These are phyloP conservation scores for Camponotus fellah DNA, from an alignment of 2,888 invertebrate genomes.

Conservation along the genomic window DNA sequence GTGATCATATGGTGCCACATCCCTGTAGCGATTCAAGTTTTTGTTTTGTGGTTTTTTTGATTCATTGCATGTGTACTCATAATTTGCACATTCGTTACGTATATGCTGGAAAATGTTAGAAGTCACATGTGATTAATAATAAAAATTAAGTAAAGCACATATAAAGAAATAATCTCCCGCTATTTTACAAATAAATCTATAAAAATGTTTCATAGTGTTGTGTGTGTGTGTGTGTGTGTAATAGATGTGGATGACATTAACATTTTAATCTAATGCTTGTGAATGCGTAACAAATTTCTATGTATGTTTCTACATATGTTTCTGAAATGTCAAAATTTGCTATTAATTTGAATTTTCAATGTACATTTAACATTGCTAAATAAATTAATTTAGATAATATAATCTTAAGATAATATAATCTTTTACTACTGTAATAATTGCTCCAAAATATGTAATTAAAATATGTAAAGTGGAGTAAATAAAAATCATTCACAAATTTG, in stretches of 20 bases:
- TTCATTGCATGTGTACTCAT: constrained; percentile 89
- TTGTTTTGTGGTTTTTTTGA: constrained; percentile 93
- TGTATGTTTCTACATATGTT: neutral
- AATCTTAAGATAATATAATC: neutral
- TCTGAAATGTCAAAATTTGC: neutral
- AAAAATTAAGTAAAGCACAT: neutral
- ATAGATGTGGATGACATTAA: too few species aligned
- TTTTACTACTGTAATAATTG: neutral
- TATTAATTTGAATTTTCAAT: neutral
- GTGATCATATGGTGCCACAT: constrained; percentile 98
- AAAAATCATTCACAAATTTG: neutral
- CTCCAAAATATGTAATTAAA: neutral
- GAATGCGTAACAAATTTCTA: neutral
- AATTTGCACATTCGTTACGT: constrained; percentile 90
- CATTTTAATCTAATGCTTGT: too few species aligned
- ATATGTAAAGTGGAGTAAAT: neutral
- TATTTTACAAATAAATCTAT: constrained; percentile 9
- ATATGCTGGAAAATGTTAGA: constrained; percentile 89
- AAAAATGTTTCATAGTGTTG: neutral
- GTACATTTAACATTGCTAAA: neutral
- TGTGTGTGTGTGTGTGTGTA: too few species aligned
- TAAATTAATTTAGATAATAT: neutral
- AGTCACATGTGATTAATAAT: neutral
- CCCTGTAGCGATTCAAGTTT: constrained; percentile 95
- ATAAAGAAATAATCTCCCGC: neutral